phyloP scores from a whole-genome alignment of 37 sponge, comb jelly and placozoan genomes.

The Bolinopsis microptera region DNA sequence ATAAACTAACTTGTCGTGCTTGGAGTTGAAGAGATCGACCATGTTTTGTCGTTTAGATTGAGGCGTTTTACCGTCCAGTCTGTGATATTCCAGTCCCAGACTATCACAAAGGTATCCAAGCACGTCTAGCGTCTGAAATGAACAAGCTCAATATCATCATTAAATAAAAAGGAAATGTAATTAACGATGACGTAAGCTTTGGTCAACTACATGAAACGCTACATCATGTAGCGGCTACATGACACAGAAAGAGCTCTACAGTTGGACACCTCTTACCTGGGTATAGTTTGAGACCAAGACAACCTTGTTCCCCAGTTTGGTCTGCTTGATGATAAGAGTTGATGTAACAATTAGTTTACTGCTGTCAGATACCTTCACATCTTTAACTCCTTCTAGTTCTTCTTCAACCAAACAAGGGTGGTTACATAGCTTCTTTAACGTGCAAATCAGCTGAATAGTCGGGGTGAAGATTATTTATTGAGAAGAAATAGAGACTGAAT shows the following conservation, averaged over 20 bases:
- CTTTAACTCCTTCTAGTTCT: background rate
- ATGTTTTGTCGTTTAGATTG: slow-evolving; percentile 71
- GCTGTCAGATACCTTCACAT: slow-evolving; percentile 20
- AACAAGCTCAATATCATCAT: too few relatives aligned
- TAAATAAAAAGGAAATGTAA: too few relatives aligned
- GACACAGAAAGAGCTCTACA: too few relatives aligned
- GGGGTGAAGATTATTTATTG: too few relatives aligned
- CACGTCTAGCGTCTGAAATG: slow-evolving; percentile 78
- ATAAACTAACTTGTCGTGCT: slow-evolving; percentile 66
- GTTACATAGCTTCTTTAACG: slow-evolving; percentile 88
- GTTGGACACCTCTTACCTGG: too few relatives aligned
- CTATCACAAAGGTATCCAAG: slow-evolving; percentile 71
- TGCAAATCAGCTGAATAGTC: slow-evolving; percentile 71
- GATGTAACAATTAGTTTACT: slow-evolving; percentile 32
- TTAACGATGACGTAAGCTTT: too few relatives aligned
- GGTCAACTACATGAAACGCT: too few relatives aligned
- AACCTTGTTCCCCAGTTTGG: slow-evolving; percentile 68
- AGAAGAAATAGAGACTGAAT: too few relatives aligned
- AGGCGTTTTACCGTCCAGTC: slow-evolving; percentile 89
- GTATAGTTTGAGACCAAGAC: slow-evolving; percentile 88
- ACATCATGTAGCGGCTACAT: too few relatives aligned
- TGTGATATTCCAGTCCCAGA: slow-evolving; percentile 67
- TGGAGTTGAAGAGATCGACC: slow-evolving; percentile 84
- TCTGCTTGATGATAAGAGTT: slow-evolving; percentile 54
- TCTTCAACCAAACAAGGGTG: slow-evolving; percentile 70